phyloP scores from a whole-genome alignment of 2,797 vertebrate genomes.

The Pangasius macronema region DNA sequence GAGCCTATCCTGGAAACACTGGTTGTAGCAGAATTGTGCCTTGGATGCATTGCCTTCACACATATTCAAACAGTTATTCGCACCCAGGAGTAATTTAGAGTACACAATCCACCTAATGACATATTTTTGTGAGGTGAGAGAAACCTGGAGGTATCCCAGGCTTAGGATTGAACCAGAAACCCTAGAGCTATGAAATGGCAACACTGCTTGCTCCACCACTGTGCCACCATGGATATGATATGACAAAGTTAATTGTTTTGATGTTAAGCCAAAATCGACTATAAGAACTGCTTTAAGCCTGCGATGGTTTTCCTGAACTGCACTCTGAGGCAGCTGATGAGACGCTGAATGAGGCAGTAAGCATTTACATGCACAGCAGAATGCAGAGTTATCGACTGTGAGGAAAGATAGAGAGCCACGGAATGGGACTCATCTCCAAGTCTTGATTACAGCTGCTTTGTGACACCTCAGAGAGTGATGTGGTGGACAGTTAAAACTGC shows the following conservation, averaged over 20 bases:
- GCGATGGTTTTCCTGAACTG: background rate
- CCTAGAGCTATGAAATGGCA: background rate
- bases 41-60: background rate
- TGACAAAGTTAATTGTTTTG: background rate
- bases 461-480: conserved; percentile 74
- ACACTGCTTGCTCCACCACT: background rate
- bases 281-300: background rate
- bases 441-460: conserved; percentile 80
- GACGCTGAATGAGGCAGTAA: conserved; percentile 53
- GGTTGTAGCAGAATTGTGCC: background rate
- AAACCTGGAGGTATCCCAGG: background rate
- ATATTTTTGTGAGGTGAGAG: background rate
- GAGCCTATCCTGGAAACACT: background rate
- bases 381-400: conserved; percentile 65
- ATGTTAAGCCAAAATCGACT: background rate
- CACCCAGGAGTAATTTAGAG: background rate
- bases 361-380: conserved; percentile 72
- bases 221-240: background rate
- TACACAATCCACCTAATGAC: background rate
- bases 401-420: conserved; percentile 48
- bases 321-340: conserved; percentile 31
- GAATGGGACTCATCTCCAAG: conserved; percentile 63
- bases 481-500: conserved; percentile 70
- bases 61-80: background rate
- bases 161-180: background rate